Base-by-base conservation (phyloP, 1,140 invertebrate species). In the Hypsibius dujardini region DNA sequence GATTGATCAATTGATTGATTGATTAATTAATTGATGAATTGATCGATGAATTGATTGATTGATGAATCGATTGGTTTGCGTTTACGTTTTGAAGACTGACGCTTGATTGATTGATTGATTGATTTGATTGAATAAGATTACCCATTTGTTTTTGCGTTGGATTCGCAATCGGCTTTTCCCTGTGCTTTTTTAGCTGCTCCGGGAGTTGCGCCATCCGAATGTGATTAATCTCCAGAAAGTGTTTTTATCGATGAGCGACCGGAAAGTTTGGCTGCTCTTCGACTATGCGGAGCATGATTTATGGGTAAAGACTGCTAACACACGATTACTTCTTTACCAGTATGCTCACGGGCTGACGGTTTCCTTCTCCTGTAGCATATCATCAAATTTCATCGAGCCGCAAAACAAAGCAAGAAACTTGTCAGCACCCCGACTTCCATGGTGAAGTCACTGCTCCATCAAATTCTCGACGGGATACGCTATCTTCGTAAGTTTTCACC, bases 251-350 rank as follows among this genome's bases (percentile, higher is more conserved):
- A 78, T 80, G 70, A 76, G 74, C 73, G 81, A 81, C 74, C 75
- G 81, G 71, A 80, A 80, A 75, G 80, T 67, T n/a, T 84, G 81
- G 81, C 76, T 84, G 1, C 74, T 84, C 47, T 82, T 84, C 76
- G 82, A 84, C 70, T 84, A 80, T 75, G 81, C 83, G 72, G 83
- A 84, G 74, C 82, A 84, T 77, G 83, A 84, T 76, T 74, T 84
- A 46, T 84, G 83, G 62, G 62, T 67, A 67, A 56, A n/a, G 7
- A 56, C 28, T 28, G 28, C 28, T 28, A 28, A 28, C 28, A 28
- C 28, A 28, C 28, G 28, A 28, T 28, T 28, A 28, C 28, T 28
- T 28, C 28, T 28, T 28, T 28, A 28, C 28, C 28, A 28, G 28
- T 28, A 28, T 28, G 28, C 28, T 28, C 28, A 28, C 28, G 50